These are phyloP conservation scores for Candoia aspera DNA, from an alignment of 2,113 vertebrate genomes.

Conservation along the genomic window DNA sequence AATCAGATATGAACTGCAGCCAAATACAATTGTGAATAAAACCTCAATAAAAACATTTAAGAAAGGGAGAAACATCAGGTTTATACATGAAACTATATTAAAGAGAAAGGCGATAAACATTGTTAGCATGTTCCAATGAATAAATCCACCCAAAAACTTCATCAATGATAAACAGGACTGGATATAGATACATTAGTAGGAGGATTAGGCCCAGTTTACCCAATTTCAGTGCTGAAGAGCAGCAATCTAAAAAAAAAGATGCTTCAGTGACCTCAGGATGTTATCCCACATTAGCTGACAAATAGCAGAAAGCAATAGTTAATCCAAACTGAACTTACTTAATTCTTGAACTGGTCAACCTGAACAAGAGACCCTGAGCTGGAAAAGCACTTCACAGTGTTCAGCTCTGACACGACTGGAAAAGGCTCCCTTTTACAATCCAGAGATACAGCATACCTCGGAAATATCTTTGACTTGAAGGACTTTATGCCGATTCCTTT, in stretches of 20 bases:
- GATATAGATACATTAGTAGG: not conserved
- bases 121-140: conserved; percentile 57
- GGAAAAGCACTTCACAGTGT: conserved; percentile 17
- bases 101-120: conserved; percentile 64
- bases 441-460: conserved; percentile 39
- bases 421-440: not conserved
- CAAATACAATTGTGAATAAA: conserved; percentile 72
- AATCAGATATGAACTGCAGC: conserved; percentile 76
- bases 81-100: conserved; percentile 58
- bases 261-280: conserved; percentile 18
- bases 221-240: conserved; percentile 45
- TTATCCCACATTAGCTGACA: conserved; percentile 28
- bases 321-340: conserved; percentile 25
- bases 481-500: conserved; percentile 26
- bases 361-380: conserved; percentile 29
- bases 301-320: conserved; percentile 2
- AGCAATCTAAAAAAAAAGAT: conserved; percentile 41
- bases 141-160: not conserved
- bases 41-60: conserved; percentile 72
- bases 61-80: conserved; percentile 64
- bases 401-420: conserved; percentile 16
- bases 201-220: conserved; percentile 16
- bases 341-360: conserved; percentile 11
- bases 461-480: not conserved
- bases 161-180: not conserved